Evolutionary conservation across 2,888 invertebrate species (phyloP).

Genomic region (Meghimatium bilineatum): DNA sequence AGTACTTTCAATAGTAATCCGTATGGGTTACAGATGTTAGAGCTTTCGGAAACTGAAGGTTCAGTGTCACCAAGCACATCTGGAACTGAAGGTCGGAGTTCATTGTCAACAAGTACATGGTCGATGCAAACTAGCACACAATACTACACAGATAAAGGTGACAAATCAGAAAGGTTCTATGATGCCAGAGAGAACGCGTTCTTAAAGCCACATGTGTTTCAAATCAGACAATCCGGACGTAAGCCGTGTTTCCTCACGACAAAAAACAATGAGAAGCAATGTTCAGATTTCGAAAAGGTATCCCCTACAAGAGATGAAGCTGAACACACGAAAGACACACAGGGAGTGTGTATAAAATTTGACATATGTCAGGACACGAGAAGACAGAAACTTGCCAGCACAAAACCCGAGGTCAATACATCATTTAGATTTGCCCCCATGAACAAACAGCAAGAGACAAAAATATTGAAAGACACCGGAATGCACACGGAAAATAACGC

Average conservation of each 20-base stretch:
- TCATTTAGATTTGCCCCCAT: background rate
- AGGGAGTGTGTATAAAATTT: background rate
- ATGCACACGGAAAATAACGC: background rate
- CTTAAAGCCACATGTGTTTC: background rate
- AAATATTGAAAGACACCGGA: background rate
- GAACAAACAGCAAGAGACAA: background rate
- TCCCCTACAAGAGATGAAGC: background rate
- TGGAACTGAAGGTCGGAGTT: too few species aligned
- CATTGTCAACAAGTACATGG: background rate
- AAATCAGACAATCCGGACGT: background rate
- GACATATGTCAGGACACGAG: background rate
- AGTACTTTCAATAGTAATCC: too few species aligned
- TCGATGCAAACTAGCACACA: background rate
- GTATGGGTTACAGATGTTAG: too few species aligned
- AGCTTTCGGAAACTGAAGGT: too few species aligned
- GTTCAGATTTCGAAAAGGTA: background rate
- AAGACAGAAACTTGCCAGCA: background rate
- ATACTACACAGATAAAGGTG: background rate
- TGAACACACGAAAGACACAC: background rate
- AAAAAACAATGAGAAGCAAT: background rate
- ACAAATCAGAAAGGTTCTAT: background rate
- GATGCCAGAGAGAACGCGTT: background rate
- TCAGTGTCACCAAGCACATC: background rate
- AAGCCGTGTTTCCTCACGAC: background rate
- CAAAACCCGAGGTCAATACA: background rate